Base-by-base conservation (phyloP, 37 sponge, comb jelly and placozoan genomes). In the Bolinopsis microptera region DNA sequence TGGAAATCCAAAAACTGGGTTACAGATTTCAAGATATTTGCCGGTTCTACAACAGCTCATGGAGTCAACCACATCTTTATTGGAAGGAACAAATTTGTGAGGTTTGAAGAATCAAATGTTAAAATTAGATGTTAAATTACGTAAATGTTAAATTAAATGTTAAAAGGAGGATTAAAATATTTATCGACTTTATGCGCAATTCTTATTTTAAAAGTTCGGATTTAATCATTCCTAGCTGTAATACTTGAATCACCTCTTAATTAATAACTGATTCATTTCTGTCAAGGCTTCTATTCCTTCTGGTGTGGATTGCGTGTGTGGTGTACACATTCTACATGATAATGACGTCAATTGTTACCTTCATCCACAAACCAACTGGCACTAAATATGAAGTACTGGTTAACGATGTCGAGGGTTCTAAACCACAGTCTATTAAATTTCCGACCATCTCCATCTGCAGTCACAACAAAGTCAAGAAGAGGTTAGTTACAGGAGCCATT, bases 391-490 rank as follows among this genome's bases (percentile, higher is more conserved):
- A 72, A n/a, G 75, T 72, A 3, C 26, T 72, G 5, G 75, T 72
- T n/a, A 28, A 72, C 31, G 75, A n/a, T 5, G 75, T 72, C 22
- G 75, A 72, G 5, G 75, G 75, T 23, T 8, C 75, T 21, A 72
- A 72, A 72, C 75, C 75, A 3, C 75, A 72, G 75, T 72, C 75
- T 5, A 72, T 72, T 21, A 72, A 72, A 21, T 72, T 72, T n/a
- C 75, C 75, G 2, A 72, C 75, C 3, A 28, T 72, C 75, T 30
- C 31, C 18, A 72, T 72, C 26, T 72, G 75, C 18, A 30, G 31
- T 72, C 75, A 72, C 75, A 72, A 72, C 75, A 72, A 72, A 72
- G 75, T 72, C 26, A 72, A 72, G 31, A 72, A 72, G 26, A 72
- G 75, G 75, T 72, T 5, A n/a, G 75, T 72, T 13, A 67, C 68